Conservation (phyloP, 2,797 vertebrate species). For the Tragopan temminckii region DNA sequence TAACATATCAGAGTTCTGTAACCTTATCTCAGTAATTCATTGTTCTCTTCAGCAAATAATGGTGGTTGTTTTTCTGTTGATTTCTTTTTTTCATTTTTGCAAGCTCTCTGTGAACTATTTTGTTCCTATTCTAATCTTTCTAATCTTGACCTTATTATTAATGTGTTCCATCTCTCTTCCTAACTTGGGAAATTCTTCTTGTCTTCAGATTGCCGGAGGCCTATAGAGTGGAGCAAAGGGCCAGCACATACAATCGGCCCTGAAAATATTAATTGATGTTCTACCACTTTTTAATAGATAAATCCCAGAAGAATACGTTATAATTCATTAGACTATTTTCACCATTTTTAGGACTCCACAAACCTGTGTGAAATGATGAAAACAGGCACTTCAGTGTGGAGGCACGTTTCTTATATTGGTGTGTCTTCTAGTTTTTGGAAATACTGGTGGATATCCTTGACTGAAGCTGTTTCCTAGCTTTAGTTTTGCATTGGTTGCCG, state of each 20-base stretch:
- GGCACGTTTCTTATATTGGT: background rate
- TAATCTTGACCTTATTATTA: constrained; percentile 66
- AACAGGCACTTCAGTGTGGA: background rate
- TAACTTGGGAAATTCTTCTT: constrained; percentile 45
- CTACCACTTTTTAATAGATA: constrained; percentile 40
- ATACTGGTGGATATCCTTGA: background rate
- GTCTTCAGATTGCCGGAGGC: constrained; percentile 70
- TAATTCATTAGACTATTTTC: constrained; percentile 41
- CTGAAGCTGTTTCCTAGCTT: background rate
- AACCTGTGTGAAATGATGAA: background rate
- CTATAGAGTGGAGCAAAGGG: constrained; percentile 36
- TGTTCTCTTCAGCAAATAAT: background rate
- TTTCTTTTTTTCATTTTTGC: background rate
- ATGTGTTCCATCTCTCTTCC: constrained; percentile 17
- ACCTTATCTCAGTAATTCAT: background rate
- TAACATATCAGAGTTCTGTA: background rate
- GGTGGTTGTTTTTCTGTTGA: background rate
- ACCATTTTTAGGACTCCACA: constrained; percentile 30
- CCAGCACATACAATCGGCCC: background rate
- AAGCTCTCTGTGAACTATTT: constrained; percentile 21
- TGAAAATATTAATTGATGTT: constrained; percentile 67
- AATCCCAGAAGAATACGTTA: constrained; percentile 33
- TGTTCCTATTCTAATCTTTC: constrained; percentile 35
- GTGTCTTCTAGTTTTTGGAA: background rate
- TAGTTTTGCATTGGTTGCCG: background rate